Percentiles rank a stretch among this genome's conserved stretches.
These are phyloP conservation scores for Odontomachus brunneus DNA, from an alignment of 1,140 invertebrate genomes.

Conservation along the genomic window DNA sequence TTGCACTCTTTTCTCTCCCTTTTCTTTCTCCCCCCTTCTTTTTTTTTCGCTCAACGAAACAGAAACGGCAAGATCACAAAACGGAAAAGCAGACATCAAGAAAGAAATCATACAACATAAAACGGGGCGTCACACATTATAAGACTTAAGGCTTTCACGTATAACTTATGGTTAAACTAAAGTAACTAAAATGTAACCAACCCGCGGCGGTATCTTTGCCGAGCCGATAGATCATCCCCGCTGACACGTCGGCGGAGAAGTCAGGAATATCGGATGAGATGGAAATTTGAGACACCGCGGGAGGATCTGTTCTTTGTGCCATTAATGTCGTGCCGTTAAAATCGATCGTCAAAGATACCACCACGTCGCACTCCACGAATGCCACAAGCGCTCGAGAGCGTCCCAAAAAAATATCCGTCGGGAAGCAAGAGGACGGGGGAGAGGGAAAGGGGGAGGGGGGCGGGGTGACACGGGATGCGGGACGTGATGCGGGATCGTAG, in stretches of 20 bases:
- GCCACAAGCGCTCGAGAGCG: slow-evolving; percentile 36
- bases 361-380: slow-evolving; percentile 29
- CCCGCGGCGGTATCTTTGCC: slow-evolving; percentile 47
- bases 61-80: slow-evolving; percentile 62
- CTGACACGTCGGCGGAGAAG: slow-evolving; percentile 17
- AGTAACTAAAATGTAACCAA: slow-evolving; percentile 72
- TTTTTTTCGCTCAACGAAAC: slow-evolving; percentile 51
- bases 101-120: slow-evolving; percentile 77
- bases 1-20: slow-evolving; percentile 6
- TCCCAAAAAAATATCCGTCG: slow-evolving; percentile 50
- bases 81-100: slow-evolving; percentile 61
- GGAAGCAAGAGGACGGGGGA: not conserved
- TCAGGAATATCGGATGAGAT: not conserved
- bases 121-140: slow-evolving; percentile 72
- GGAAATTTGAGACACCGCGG: slow-evolving; percentile 37
- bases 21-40: not conserved
- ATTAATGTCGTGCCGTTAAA: not conserved
- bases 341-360: slow-evolving; percentile 58
- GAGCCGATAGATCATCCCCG: slow-evolving; percentile 27
- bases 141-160: slow-evolving; percentile 63
- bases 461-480: not conserved
- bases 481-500: too few species aligned
- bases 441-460: not conserved
- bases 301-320: not conserved
- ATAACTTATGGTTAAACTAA: slow-evolving; percentile 74